These are phyloP conservation scores for Gonocerus acuteangulatus DNA, from an alignment of 2,888 invertebrate species.

Conservation along the genomic window DNA sequence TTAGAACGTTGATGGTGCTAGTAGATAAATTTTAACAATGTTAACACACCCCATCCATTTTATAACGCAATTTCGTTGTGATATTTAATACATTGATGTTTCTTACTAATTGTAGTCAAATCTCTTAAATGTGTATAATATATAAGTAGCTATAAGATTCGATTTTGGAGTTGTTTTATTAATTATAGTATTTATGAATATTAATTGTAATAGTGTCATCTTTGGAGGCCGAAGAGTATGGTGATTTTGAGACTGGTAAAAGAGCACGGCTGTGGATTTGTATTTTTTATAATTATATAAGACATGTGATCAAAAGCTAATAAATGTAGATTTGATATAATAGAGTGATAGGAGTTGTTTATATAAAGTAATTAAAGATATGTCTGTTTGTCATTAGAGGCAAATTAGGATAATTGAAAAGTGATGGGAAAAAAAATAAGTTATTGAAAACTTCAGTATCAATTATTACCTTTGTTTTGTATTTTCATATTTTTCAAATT, in stretches of 20 bases:
- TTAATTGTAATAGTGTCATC: conserved; percentile 21
- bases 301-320: conserved; percentile 33
- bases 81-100: conserved; percentile 37
- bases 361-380: conserved; percentile 19
- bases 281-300: conserved; percentile 34
- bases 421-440: conserved; percentile 5
- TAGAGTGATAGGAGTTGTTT: conserved; percentile 31
- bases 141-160: conserved; percentile 23
- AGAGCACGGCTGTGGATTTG: conserved; percentile 36
- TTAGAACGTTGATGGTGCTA: conserved; percentile 26
- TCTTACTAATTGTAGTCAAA: conserved; percentile 36
- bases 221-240: conserved; percentile 21
- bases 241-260: conserved; percentile 33
- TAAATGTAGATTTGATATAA: conserved; percentile 33
- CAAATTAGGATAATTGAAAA: conserved; percentile 20
- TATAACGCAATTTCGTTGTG: conserved; percentile 39
- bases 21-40: conserved; percentile 22
- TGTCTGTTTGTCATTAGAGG: conserved; percentile 2
- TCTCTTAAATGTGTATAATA: conserved; percentile 33
- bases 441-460: conserved; percentile 27
- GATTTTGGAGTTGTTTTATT: conserved; percentile 23
- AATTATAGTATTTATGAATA: conserved; percentile 26
- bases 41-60: conserved; percentile 34
- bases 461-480: conserved; percentile 23
- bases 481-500: conserved; percentile 1